Conservation (phyloP, 2,797 vertebrate genomes). For the Chromis chromis region DNA sequence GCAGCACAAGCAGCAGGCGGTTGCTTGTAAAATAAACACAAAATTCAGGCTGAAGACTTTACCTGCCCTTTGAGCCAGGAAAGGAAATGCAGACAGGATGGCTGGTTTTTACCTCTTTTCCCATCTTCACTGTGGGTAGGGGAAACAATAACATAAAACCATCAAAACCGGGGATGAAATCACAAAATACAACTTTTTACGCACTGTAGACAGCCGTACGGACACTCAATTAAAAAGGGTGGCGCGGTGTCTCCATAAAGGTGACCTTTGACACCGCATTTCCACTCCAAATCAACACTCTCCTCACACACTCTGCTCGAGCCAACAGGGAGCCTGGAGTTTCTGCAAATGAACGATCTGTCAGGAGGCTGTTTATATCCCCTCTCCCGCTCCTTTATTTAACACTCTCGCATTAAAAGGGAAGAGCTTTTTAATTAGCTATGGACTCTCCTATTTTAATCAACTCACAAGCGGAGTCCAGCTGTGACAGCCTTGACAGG, state of each 20-base stretch:
- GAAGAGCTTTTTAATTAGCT: conserved; percentile 87
- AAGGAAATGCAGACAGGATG: conserved; percentile 63
- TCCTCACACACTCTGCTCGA: conserved; percentile 62
- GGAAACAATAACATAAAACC: conserved; percentile 53
- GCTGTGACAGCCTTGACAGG: conserved; percentile 85
- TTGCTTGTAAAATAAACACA: conserved; percentile 81
- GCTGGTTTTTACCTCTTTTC: conserved; percentile 30
- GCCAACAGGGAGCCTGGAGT: conserved; percentile 78
- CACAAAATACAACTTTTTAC: conserved; percentile 67
- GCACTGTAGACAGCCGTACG: conserved; percentile 47
- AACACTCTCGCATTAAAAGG: conserved; percentile 82
- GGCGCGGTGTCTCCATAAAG: conserved; percentile 45
- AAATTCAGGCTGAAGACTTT: conserved; percentile 77
- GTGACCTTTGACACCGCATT: conserved; percentile 68
- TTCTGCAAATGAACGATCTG: conserved; percentile 84
- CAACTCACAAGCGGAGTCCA: conserved; percentile 85
- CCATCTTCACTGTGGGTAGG: conserved; percentile 47
- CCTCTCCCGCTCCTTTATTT: conserved; percentile 82
- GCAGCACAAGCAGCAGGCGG: conserved; percentile 60
- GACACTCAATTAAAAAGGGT: conserved; percentile 62
- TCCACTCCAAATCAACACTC: conserved; percentile 77
- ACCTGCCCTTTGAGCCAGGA: conserved; percentile 70
- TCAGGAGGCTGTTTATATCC: conserved; percentile 85
- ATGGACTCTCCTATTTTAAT: conserved; percentile 86
- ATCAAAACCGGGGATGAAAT: conserved; percentile 58